Base-by-base conservation (phyloP, 2,888 invertebrate genomes). In the Zhuqinia jingwanae region DNA sequence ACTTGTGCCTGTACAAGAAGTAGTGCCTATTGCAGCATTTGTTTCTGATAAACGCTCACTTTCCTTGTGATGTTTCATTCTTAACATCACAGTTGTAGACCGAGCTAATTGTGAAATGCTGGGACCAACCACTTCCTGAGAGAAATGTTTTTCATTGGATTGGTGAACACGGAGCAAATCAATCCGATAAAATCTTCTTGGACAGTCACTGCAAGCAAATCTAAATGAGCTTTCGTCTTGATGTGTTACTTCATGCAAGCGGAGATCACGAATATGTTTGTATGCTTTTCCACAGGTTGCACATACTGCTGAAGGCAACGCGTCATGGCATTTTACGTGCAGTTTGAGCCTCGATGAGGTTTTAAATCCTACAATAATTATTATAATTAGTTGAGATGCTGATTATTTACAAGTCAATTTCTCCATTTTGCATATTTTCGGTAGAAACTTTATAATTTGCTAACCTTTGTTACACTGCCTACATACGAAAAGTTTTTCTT, bases 151-250 rank as follows among this genome's bases (percentile, higher is more conserved):
- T 58, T 87, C 87, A 47, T 89, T 89, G 13, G 83, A 80, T 45
- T 87, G 85, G n/a, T 89, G 89, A 2, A 86, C 86, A n/a, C 87
- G 79, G 8, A 89, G 84, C 15, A 87, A 36, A 76, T 89, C 89
- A 42, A 87, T 87, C 1, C 89, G 36, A 36, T 87, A 87, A 76
- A 89, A 89, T 53, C 73, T 86, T 63, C 83, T 87, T n/a, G 79
- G 36, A 56, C 89, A 89, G 47, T 89, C 87, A 8, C 89, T 86
- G 77, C 89, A 89, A 1, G 83, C 87, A 65, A 89, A 89, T 27
- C 89, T 50, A 45, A 77, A 87, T 1, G 87, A 86, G 25, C 87
- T 86, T 73, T 89, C 89, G 50, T 85, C 89, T 79, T 89, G 85
- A 70, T 89, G 89, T 2, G 70, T 47, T 10, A 87, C 89, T 84